Base-by-base conservation (phyloP, 2,113 vertebrate genomes). In the Machaerirhynchus nigripectus region DNA sequence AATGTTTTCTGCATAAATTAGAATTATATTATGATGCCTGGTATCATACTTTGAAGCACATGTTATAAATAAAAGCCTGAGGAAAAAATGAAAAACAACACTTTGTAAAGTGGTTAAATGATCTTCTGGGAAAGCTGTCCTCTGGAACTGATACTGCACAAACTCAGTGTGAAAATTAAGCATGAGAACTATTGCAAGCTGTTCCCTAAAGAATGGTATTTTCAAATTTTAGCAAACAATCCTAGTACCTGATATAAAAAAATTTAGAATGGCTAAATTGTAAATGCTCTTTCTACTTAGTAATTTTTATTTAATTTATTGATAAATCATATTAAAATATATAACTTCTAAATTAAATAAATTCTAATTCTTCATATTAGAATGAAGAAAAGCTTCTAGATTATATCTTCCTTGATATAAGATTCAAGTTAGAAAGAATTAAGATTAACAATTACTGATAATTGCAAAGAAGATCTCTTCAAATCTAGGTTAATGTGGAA, bases 1-100 rank as follows among this genome's bases (percentile, higher is more conserved):
- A 95, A 84, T 73, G 61, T 76, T 92, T 97, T 78, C 52, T 91
- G 86, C 35, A 67, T 93, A 97, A 93, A 97, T 94, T 94, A 93
- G 77, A 90, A 95, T 84, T 82, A 71, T 31, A 84, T 93, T 95
- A 96, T 82, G 65, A 92, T 77, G 40, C 49, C 39, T 91, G 40
- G 18, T 92, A 90, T 84, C 90, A 39, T 81, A 92, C 83, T 91
- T 90, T 52, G 78, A 91, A 90, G 37, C 89, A 89, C 50, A 80
- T 76, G 49, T 86, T 97, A 91, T 84, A 96, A 96, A 95, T 90
- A 90, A 95, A 96, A 92, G 63, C 65, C 78, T 55, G 37, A 89
- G 85, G 90, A 93, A 92, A 84, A 93, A 75, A 97, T 31, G 53
- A 81, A 95, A 89, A 86, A 28, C 59, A 95, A 61, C 69, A 67